Evolutionary conservation across 2,888 invertebrate genomes (phyloP).

Genomic region (Brachyptera putata): DNA sequence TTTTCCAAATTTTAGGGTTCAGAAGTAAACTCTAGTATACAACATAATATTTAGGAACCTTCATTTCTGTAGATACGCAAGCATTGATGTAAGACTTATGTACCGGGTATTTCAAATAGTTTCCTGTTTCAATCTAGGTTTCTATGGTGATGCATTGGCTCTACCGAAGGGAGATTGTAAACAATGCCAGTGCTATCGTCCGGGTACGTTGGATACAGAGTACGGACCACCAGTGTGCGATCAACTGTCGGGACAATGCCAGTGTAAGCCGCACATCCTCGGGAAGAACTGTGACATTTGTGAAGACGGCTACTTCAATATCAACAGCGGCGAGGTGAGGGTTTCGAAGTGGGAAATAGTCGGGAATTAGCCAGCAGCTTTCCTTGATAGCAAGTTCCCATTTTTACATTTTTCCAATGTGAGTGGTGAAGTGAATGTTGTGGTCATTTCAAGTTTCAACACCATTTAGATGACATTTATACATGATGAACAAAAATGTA

Average conservation of each 20-base stretch:
- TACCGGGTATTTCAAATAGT: no score
- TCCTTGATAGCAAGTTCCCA: background rate
- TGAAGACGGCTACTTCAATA: slow-evolving; percentile 78
- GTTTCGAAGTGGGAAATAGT: slow-evolving; percentile 1
- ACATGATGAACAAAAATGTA: no score
- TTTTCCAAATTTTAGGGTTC: no score
- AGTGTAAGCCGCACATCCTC: slow-evolving; percentile 74
- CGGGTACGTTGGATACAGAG: slow-evolving; percentile 72
- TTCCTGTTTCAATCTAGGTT: no score
- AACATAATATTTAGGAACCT: no score
- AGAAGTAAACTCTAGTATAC: no score
- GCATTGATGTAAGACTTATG: no score
- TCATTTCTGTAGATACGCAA: no score
- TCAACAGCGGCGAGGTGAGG: slow-evolving; percentile 64
- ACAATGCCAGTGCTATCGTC: slow-evolving; percentile 80
- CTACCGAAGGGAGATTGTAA: slow-evolving; percentile 87
- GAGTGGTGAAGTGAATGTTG: background rate
- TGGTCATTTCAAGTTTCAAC: no score
- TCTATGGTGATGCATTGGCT: slow-evolving; percentile 90
- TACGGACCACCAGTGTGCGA: slow-evolving; percentile 73
- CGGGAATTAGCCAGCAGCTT: background rate
- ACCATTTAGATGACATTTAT: no score
- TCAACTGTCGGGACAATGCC: slow-evolving; percentile 73
- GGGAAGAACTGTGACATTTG: slow-evolving; percentile 81
- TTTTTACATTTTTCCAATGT: background rate